Evolutionary conservation across 2,888 invertebrate species (phyloP).

Genomic region (Entomobrya multifasciata): DNA sequence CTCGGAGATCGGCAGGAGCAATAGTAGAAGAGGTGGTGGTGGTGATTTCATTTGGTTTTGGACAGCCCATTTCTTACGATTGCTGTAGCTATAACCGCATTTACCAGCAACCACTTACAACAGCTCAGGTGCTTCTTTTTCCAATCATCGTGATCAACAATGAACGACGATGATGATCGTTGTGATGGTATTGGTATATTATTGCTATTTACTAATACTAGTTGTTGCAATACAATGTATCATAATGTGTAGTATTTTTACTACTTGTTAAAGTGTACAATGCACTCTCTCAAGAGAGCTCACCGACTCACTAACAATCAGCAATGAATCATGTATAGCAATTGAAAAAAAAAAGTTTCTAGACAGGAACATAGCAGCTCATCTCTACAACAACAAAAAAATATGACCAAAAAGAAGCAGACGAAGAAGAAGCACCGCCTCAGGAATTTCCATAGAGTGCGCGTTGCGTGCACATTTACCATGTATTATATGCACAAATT

Average conservation of each 20-base stretch:
- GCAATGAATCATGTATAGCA: constrained; percentile 69
- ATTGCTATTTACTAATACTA: constrained; percentile 43
- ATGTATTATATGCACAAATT: constrained; percentile 36
- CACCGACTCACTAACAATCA: constrained; percentile 41
- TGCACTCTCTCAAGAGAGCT: constrained; percentile 43
- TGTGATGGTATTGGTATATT: constrained; percentile 45
- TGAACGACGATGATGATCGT: constrained; percentile 15
- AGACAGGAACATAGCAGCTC: constrained; percentile 45
- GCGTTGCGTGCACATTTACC: constrained; percentile 59
- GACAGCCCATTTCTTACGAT: constrained; percentile 71
- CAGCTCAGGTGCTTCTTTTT: constrained; percentile 45
- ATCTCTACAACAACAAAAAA: too few species aligned
- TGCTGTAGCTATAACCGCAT: constrained; percentile 56
- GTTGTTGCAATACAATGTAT: constrained; percentile 1
- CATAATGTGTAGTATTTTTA: constrained; percentile 28
- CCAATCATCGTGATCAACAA: constrained; percentile 52
- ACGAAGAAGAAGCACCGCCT: constrained; percentile 67
- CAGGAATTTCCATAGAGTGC: constrained; percentile 71
- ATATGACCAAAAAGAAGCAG: constrained; percentile 40
- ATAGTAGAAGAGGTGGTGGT: constrained; percentile 27
- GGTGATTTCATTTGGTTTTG: constrained; percentile 69
- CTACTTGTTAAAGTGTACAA: constrained; percentile 45
- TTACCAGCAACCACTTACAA: constrained; percentile 43
- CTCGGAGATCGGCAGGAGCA: constrained; percentile 14
- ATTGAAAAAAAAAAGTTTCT: constrained; percentile 58